phyloP scores from a whole-genome alignment of 2,888 invertebrate species.

The Escarpia spicata region DNA sequence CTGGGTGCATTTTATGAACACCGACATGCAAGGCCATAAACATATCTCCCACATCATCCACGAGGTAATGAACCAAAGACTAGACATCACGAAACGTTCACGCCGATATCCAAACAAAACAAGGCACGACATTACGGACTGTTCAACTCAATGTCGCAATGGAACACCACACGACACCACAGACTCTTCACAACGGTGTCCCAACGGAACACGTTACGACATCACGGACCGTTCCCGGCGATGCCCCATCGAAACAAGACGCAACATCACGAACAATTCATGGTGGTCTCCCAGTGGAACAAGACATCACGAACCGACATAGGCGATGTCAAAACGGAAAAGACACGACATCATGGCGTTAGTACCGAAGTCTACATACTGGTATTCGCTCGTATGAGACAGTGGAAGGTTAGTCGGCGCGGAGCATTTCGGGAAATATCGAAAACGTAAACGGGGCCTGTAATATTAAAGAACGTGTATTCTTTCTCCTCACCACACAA shows the following conservation, averaged over 20 bases:
- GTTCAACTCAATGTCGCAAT: too few species aligned
- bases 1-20: not conserved
- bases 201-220: not conserved
- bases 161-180: not conserved
- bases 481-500: too few species aligned
- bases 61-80: too few species aligned
- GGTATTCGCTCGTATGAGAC: too few species aligned
- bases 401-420: too few species aligned
- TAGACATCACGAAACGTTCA: too few species aligned
- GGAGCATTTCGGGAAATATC: too few species aligned
- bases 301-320: not conserved
- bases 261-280: not conserved
- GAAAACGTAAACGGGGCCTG: too few species aligned
- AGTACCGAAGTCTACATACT: not conserved
- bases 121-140: too few species aligned
- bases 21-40: not conserved
- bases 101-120: too few species aligned
- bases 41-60: too few species aligned
- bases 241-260: not conserved
- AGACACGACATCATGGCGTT: not conserved
- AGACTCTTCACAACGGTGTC: not conserved
- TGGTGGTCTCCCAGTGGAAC: not conserved
- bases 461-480: too few species aligned
- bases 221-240: not conserved
- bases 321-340: not conserved